Evolutionary conservation across 1,140 invertebrate species (phyloP).

Genomic region (Leptonema lineaticorne): DNA sequence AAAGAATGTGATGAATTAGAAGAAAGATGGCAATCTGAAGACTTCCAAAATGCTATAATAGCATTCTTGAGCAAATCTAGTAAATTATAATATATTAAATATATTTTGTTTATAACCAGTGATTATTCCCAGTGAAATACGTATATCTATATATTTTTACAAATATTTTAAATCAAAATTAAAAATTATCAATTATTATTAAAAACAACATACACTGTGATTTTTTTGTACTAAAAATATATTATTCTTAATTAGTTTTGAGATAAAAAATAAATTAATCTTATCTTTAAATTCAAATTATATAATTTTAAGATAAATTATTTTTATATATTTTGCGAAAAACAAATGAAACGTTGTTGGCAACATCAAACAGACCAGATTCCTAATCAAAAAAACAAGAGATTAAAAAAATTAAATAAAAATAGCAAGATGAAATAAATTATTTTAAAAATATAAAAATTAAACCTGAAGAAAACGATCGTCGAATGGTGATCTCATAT

Average conservation of each 20-base stretch:
- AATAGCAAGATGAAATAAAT: neutral
- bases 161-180: neutral
- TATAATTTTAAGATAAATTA: neutral
- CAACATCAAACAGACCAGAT: neutral
- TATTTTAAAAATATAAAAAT: neutral
- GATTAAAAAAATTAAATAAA: neutral
- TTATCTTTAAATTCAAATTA: too few relatives aligned
- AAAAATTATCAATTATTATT: neutral
- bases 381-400: constrained; percentile 9
- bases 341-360: constrained; percentile 17
- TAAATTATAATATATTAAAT: constrained; percentile 30
- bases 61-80: constrained; percentile 24
- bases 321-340: constrained; percentile 26
- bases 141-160: neutral
- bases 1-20: constrained; percentile 59
- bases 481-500: constrained; percentile 21
- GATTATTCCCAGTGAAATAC: constrained; percentile 1
- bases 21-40: constrained; percentile 63
- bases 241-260: too few relatives aligned
- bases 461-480: neutral
- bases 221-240: neutral
- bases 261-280: too few relatives aligned
- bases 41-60: constrained; percentile 44
- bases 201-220: neutral
- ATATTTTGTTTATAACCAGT: neutral